These are phyloP conservation scores for Hippocampus comes DNA, from an alignment of 2,113 vertebrate species.

Conservation along the genomic window DNA sequence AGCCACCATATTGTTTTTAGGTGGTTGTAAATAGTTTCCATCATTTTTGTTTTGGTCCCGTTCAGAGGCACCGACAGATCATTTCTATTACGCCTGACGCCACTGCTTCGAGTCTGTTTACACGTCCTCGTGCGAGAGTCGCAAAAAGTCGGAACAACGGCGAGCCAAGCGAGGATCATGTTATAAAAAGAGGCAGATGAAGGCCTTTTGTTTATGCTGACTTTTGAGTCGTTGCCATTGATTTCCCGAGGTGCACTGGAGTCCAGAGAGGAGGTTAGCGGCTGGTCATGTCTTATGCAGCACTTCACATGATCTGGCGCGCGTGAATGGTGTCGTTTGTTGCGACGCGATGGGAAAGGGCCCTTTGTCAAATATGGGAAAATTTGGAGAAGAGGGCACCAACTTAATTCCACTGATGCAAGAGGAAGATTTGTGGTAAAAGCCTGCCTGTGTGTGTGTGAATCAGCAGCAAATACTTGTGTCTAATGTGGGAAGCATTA, in stretches of 20 bases:
- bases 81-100: conserved; percentile 39
- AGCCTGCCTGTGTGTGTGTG: not conserved
- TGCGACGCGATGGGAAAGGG: conserved; percentile 27
- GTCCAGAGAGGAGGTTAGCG: conserved; percentile 48
- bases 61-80: conserved; percentile 43
- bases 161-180: conserved; percentile 34
- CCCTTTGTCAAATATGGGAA: conserved; percentile 45
- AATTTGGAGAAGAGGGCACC: conserved; percentile 34
- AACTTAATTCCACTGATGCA: conserved; percentile 20
- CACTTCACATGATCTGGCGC: conserved; percentile 64
- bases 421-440: conserved; percentile 17
- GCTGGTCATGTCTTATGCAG: conserved; percentile 51
- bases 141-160: conserved; percentile 19
- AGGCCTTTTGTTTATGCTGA: conserved; percentile 49
- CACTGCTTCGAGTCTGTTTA: conserved; percentile 40
- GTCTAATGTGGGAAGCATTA: conserved; percentile 1
- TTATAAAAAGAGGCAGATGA: conserved; percentile 43
- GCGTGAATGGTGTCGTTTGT: conserved; percentile 67
- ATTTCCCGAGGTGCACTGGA: conserved; percentile 47
- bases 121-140: conserved; percentile 22
- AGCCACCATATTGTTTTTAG: conserved; percentile 37
- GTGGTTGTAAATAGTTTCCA: conserved; percentile 29
- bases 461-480: conserved; percentile 3
- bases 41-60: conserved; percentile 48
- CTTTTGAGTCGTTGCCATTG: conserved; percentile 45